Conservation (phyloP, 2,113 vertebrate genomes). For the Holacanthus passer region DNA sequence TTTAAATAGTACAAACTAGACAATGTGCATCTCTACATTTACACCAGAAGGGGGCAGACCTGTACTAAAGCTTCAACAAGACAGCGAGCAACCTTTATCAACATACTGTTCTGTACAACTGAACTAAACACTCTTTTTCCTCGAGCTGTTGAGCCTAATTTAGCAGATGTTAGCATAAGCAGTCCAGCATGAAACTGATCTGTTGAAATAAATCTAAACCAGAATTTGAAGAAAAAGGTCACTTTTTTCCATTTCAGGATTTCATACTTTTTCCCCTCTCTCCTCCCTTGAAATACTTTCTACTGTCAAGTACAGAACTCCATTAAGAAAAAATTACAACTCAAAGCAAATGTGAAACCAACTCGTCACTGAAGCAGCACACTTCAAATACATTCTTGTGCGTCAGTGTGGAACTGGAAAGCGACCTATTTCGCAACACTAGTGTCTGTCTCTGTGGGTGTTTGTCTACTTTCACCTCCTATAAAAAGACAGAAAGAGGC, state of each 20-base stretch:
- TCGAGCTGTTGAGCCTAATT: slow-evolving; percentile 21
- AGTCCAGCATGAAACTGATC: slow-evolving; percentile 29
- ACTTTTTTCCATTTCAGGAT: slow-evolving; percentile 7
- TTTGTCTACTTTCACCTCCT: slow-evolving; percentile 81
- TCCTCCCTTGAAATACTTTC: background rate
- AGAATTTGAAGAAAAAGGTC: background rate
- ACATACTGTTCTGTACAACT: background rate
- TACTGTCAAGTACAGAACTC: background rate
- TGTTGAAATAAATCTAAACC: slow-evolving; percentile 18
- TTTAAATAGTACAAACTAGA: background rate
- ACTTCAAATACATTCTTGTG: slow-evolving; percentile 46
- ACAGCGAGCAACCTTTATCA: background rate
- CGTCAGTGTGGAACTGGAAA: slow-evolving; percentile 60
- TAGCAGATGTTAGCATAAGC: slow-evolving; percentile 57
- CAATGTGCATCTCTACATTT: background rate
- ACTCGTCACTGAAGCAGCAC: slow-evolving; percentile 10
- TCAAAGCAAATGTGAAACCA: slow-evolving; percentile 5
- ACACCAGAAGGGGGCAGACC: slow-evolving; percentile 71
- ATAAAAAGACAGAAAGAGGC: slow-evolving; percentile 66
- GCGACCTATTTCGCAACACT: slow-evolving; percentile 63
- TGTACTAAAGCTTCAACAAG: background rate
- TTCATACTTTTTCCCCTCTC: background rate
- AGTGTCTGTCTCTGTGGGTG: slow-evolving; percentile 69
- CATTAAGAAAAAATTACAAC: background rate
- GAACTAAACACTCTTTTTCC: slow-evolving; percentile 21